A percentile compares a stretch with the other conserved stretches of the same genome.
phyloP scores from a whole-genome alignment of 2,113 vertebrate species.

The Arothron firmamentum region DNA sequence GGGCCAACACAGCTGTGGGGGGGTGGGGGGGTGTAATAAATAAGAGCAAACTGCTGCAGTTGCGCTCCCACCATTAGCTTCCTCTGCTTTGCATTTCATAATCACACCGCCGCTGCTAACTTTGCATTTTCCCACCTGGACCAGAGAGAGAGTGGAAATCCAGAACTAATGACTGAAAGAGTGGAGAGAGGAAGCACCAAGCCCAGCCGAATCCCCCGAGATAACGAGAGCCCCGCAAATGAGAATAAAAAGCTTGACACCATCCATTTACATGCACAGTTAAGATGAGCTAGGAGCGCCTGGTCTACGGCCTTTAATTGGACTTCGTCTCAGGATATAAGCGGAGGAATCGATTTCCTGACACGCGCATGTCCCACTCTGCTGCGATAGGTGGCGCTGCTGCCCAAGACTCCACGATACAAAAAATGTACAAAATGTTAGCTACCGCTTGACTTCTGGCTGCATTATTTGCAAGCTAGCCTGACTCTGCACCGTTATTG shows the following conservation, averaged over 20 bases:
- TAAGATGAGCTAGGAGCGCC: too few species aligned
- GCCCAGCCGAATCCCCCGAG: conserved; percentile 25
- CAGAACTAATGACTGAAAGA: conserved; percentile 42
- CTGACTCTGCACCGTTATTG: too few species aligned
- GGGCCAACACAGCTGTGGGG: conserved; percentile 53
- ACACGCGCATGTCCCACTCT: too few species aligned
- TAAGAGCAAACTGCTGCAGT: conserved; percentile 36
- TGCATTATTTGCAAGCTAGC: too few species aligned
- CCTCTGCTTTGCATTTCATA: conserved; percentile 42
- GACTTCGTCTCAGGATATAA: too few species aligned
- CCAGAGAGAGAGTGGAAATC: conserved; percentile 40
- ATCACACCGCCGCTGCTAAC: conserved; percentile 28
- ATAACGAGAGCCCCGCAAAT: conserved; percentile 29
- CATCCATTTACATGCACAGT: background rate
- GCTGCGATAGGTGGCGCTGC: too few species aligned
- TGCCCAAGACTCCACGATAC: too few species aligned
- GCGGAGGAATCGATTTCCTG: too few species aligned
- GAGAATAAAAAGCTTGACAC: conserved; percentile 24
- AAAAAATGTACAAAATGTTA: too few species aligned
- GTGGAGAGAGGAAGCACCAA: conserved; percentile 18
- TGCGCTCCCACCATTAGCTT: conserved; percentile 29
- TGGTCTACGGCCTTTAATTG: too few species aligned
- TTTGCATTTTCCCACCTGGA: conserved; percentile 47
- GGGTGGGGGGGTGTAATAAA: conserved; percentile 53
- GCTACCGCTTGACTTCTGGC: too few species aligned